Percentiles rank a stretch among this genome's conserved stretches.
Evolutionary conservation across 2,888 invertebrate species (phyloP).

Genomic region (Limenitis camilla): DNA sequence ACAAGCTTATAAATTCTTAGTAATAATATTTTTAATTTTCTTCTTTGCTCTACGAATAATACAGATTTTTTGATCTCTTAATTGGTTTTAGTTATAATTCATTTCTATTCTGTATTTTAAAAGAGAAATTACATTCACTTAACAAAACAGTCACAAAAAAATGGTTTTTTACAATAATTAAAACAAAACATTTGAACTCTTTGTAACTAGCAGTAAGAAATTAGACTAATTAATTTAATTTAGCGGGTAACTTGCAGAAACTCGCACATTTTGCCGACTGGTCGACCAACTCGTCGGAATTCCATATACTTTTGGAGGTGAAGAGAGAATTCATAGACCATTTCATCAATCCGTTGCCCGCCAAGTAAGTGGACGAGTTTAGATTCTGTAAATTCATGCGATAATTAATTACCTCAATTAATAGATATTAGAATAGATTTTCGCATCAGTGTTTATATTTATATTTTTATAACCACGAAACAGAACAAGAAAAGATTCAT

Average conservation of each 20-base stretch:
- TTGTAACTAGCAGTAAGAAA: slow-evolving; percentile 20
- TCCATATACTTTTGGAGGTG: slow-evolving; percentile 81
- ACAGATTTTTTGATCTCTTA: too few species aligned
- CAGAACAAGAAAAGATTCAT: too few species aligned
- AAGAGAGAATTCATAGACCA: slow-evolving; percentile 81
- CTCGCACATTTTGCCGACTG: slow-evolving; percentile 85
- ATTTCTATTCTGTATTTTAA: too few species aligned
- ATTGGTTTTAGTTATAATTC: too few species aligned
- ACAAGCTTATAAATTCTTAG: too few species aligned
- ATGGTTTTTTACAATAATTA: background rate
- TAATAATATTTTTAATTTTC: too few species aligned
- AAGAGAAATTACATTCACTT: too few species aligned
- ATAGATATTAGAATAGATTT: too few species aligned
- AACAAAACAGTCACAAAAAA: too few species aligned
- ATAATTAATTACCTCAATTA: slow-evolving; percentile 1
- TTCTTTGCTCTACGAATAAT: too few species aligned
- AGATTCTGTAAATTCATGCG: background rate
- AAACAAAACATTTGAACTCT: slow-evolving; percentile 13
- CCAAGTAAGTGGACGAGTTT: slow-evolving; percentile 61
- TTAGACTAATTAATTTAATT: slow-evolving; percentile 43
- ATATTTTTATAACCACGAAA: too few species aligned
- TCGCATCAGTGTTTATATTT: too few species aligned
- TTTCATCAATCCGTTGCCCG: slow-evolving; percentile 75
- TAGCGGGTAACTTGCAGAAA: slow-evolving; percentile 56
- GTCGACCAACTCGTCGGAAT: slow-evolving; percentile 82